Evolutionary conservation across 1,140 invertebrate species (phyloP).

Genomic region (Diorhabda carinulata): DNA sequence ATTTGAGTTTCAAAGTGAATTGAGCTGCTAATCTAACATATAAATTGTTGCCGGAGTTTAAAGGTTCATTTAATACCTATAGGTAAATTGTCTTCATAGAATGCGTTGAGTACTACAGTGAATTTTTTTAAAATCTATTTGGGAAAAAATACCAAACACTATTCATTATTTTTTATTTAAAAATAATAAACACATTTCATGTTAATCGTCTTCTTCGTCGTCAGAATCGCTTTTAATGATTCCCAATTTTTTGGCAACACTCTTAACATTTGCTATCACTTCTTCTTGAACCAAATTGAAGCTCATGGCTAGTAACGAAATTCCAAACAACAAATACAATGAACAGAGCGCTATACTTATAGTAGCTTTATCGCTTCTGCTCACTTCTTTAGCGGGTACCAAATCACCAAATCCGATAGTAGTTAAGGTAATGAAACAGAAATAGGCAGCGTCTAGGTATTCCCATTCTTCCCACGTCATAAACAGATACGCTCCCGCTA

Average conservation of each 20-base stretch:
- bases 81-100: too few relatives aligned
- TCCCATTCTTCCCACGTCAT: conserved; percentile 83
- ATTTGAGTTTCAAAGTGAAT: too few relatives aligned
- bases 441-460: conserved; percentile 88
- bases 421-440: conserved; percentile 93
- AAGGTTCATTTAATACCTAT: too few relatives aligned
- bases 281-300: conserved; percentile 96
- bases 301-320: conserved; percentile 96
- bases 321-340: conserved; percentile 91
- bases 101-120: too few relatives aligned
- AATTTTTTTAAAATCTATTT: too few relatives aligned
- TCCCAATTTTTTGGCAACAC: conserved; percentile 74
- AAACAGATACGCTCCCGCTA: conserved; percentile 83
- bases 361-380: conserved; percentile 58
- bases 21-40: too few relatives aligned
- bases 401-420: conserved; percentile 95
- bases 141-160: too few relatives aligned
- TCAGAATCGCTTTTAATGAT: conserved; percentile 79
- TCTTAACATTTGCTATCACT: conserved; percentile 82
- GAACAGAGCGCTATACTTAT: conserved; percentile 87
- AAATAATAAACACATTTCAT: too few relatives aligned
- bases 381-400: conserved; percentile 78
- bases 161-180: too few relatives aligned
- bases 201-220: conserved; percentile 38
- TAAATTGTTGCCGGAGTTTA: too few relatives aligned